These are phyloP conservation scores for Neostethus bicornis DNA, from an alignment of 2,797 vertebrate species.

Conservation along the genomic window DNA sequence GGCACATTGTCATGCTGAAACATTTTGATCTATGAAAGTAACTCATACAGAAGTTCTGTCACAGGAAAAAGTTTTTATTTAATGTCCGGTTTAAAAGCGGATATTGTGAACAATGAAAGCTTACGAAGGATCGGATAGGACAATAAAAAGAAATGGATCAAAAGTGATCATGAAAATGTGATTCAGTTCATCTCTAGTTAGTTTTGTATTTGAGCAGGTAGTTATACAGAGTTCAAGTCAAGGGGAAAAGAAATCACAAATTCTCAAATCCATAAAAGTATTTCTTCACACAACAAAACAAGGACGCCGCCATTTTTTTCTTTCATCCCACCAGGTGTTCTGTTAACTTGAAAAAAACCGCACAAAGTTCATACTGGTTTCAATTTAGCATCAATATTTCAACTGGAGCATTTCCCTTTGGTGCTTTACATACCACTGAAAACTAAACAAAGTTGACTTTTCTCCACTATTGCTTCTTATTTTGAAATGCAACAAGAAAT, in stretches of 20 bases:
- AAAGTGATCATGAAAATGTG: too few relatives aligned
- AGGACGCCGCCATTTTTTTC: too few relatives aligned
- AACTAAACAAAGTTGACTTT: background rate
- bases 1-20: constrained; percentile 1
- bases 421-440: background rate
- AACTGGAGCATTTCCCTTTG: background rate
- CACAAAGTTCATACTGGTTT: background rate
- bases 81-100: too few relatives aligned
- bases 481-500: background rate
- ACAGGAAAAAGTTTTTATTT: background rate
- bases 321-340: background rate
- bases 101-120: too few relatives aligned
- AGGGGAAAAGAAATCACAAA: too few relatives aligned
- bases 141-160: too few relatives aligned
- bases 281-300: too few relatives aligned
- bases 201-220: too few relatives aligned
- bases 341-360: background rate
- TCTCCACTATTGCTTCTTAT: background rate
- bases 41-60: background rate
- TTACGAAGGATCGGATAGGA: background rate
- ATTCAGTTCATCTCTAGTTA: too few relatives aligned
- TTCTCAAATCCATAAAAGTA: too few relatives aligned
- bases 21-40: background rate
- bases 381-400: background rate
- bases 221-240: too few relatives aligned